Conservation (phyloP, 2,888 invertebrate genomes). For the Macrophya alboannulata region DNA sequence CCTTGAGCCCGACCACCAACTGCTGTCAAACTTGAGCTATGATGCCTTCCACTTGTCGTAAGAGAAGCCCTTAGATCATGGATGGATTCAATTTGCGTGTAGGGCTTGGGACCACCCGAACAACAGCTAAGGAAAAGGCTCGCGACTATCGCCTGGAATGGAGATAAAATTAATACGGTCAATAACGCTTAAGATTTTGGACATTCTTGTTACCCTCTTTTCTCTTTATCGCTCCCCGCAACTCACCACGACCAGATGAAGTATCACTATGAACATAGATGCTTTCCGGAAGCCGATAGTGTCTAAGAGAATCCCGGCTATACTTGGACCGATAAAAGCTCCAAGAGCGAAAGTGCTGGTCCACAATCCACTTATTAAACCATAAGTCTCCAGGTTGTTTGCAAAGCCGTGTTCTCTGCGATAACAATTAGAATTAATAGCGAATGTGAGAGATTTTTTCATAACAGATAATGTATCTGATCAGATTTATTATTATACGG, state of each 20-base stretch:
- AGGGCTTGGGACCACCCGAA: constrained; percentile 75
- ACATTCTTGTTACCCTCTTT: not conserved
- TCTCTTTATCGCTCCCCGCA: not conserved
- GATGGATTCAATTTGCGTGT: constrained; percentile 74
- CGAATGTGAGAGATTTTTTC: not conserved
- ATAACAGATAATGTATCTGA: not conserved
- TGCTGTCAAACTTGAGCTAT: constrained; percentile 63
- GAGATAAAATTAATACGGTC: constrained; percentile 23
- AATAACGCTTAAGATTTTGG: not conserved
- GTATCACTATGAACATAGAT: constrained; percentile 86
- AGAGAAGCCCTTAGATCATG: constrained; percentile 73
- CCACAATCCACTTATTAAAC: constrained; percentile 94
- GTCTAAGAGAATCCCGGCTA: constrained; percentile 89
- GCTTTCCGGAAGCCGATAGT: constrained; percentile 87
- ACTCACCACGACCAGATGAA: constrained; percentile 86
- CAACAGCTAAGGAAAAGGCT: constrained; percentile 76
- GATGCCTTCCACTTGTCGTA: constrained; percentile 72
- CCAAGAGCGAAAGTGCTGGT: constrained; percentile 95
- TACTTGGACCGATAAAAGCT: constrained; percentile 91
- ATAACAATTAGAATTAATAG: constrained; percentile 41
- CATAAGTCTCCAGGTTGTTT: constrained; percentile 94
- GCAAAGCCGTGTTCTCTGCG: constrained; percentile 88
- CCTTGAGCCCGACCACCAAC: constrained; percentile 72
- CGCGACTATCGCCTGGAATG: constrained; percentile 77
- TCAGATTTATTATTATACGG: not conserved